Conservation (phyloP, 1,140 invertebrate species). For the Nasonia giraulti region DNA sequence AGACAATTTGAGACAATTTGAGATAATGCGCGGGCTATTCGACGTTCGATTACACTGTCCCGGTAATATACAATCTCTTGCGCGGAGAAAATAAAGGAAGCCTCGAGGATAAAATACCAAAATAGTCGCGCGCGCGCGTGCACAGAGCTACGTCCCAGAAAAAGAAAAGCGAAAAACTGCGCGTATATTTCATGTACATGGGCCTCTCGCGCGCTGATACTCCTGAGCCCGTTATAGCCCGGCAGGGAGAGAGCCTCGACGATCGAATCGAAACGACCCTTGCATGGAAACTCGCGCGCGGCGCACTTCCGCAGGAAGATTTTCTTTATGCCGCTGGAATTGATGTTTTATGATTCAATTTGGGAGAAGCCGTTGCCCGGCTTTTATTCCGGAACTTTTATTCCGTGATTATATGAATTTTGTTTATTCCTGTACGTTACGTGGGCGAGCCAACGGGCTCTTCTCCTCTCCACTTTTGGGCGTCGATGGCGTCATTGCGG, state of each 20-base stretch:
- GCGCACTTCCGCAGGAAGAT: conserved; percentile 31
- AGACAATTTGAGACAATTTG: not conserved
- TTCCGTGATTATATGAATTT: conserved; percentile 39
- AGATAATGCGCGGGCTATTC: too few relatives aligned
- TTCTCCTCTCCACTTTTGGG: not conserved
- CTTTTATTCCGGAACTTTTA: conserved; percentile 22
- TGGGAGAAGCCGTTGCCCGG: not conserved
- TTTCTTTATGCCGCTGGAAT: conserved; percentile 38
- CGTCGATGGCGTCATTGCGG: conserved; percentile 2
- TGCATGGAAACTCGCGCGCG: conserved; percentile 24
- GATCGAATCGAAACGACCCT: conserved; percentile 36
- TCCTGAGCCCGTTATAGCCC: not conserved
- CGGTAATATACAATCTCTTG: not conserved
- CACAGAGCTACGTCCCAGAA: not conserved
- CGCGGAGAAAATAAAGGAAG: not conserved
- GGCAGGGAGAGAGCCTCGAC: not conserved
- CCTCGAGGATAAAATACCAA: not conserved
- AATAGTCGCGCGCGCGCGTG: not conserved
- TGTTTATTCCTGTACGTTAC: conserved; percentile 15
- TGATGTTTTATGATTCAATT: conserved; percentile 49
- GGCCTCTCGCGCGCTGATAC: not conserved
- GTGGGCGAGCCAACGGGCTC: not conserved
- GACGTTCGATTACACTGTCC: not conserved
- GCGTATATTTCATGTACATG: conserved; percentile 20
- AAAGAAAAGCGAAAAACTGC: conserved; percentile 2